These are phyloP conservation scores for Callitettix versicolor DNA, from an alignment of 1,140 invertebrate species.

Conservation along the genomic window DNA sequence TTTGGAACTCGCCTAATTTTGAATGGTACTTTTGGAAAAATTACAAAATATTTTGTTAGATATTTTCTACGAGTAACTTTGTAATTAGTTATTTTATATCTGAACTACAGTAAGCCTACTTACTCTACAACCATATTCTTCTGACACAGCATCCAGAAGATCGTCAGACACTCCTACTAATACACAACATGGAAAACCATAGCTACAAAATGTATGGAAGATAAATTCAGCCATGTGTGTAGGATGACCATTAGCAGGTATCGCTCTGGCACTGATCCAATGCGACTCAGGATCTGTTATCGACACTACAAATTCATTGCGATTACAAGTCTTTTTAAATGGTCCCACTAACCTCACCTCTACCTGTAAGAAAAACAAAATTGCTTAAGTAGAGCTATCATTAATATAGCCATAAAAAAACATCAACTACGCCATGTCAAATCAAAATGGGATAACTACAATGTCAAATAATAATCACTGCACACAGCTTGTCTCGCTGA, in stretches of 20 bases:
- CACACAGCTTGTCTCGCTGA: no score
- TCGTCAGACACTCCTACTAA: constrained; percentile 24
- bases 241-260: constrained; percentile 19
- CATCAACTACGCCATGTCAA: no score
- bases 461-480: no score
- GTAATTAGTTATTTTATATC: no score
- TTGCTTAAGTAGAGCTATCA: no score
- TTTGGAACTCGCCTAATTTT: no score
- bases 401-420: no score
- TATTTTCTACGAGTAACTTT: no score
- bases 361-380: constrained; percentile 26
- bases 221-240: constrained; percentile 25
- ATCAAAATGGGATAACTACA: no score
- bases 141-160: constrained; percentile 23
- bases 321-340: constrained; percentile 23
- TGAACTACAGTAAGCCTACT: no score
- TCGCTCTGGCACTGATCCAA: constrained; percentile 27
- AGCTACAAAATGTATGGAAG: constrained; percentile 28
- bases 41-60: no score
- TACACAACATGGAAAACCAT: constrained; percentile 28
- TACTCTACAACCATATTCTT: constrained; percentile 3
- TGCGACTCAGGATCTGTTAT: constrained; percentile 30
- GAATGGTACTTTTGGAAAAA: no score
- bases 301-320: constrained; percentile 26
- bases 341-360: constrained; percentile 28